Evolutionary conservation across 2,888 invertebrate genomes (phyloP).

Genomic region (Conus canariensis): DNA sequence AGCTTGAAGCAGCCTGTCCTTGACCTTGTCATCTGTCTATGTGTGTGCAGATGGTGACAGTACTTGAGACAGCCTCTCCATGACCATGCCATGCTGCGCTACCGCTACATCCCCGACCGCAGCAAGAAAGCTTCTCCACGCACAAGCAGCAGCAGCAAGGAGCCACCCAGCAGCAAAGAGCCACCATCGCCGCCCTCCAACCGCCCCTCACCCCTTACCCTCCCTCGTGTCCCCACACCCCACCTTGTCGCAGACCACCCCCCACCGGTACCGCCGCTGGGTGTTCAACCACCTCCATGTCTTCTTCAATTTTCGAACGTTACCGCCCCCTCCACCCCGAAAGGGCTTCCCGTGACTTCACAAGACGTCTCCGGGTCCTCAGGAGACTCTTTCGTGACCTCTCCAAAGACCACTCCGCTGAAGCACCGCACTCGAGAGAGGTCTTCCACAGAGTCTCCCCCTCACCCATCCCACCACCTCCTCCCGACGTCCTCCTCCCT

Average conservation of each 20-base stretch:
- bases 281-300: neutral
- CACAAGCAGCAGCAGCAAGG: neutral
- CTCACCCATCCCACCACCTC: neutral
- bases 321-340: neutral
- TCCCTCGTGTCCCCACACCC: neutral
- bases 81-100: conserved; percentile 40
- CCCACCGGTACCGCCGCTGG: neutral
- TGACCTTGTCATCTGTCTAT: neutral
- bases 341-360: neutral
- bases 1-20: neutral
- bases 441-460: neutral
- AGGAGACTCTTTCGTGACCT: neutral
- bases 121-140: neutral
- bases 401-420: neutral
- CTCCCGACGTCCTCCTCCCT: neutral
- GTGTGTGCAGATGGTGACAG: neutral
- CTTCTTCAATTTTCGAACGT: neutral
- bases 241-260: neutral
- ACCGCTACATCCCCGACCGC: conserved; percentile 41
- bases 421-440: neutral
- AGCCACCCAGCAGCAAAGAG: too few relatives aligned
- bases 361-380: neutral
- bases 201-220: neutral
- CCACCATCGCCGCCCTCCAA: neutral
- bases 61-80: neutral